phyloP scores from a whole-genome alignment of 2,797 vertebrate genomes.

The Menidia menidia region DNA sequence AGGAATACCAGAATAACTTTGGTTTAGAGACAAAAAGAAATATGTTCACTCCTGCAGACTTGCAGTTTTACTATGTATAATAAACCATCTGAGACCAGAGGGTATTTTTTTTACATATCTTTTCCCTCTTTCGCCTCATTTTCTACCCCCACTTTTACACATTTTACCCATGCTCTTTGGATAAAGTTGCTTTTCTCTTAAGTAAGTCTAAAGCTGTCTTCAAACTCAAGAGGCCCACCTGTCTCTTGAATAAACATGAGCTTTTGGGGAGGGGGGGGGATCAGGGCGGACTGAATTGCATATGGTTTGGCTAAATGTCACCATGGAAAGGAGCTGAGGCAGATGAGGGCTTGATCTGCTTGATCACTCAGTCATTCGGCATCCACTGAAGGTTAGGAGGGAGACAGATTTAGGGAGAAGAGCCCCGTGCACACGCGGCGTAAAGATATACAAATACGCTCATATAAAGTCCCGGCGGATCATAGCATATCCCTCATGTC shows the following conservation, averaged over 20 bases:
- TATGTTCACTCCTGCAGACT: slow-evolving; percentile 35
- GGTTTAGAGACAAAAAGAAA: slow-evolving; percentile 57
- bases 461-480: slow-evolving; percentile 42
- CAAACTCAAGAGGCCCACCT: slow-evolving; percentile 37
- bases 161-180: slow-evolving; percentile 14
- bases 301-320: slow-evolving; percentile 77
- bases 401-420: slow-evolving; percentile 56
- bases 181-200: slow-evolving; percentile 29
- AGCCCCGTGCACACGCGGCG: slow-evolving; percentile 21
- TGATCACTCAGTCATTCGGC: slow-evolving; percentile 68
- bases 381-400: slow-evolving; percentile 65
- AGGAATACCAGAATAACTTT: slow-evolving; percentile 45
- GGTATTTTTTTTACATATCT: slow-evolving; percentile 39
- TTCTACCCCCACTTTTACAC: slow-evolving; percentile 18
- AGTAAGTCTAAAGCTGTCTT: slow-evolving; percentile 30
- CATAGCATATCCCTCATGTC: slow-evolving; percentile 54
- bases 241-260: slow-evolving; percentile 69
- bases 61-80: slow-evolving; percentile 49
- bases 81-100: slow-evolving; percentile 55
- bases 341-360: slow-evolving; percentile 66
- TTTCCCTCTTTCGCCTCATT: slow-evolving; percentile 30
- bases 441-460: slow-evolving; percentile 21
- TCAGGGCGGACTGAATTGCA: slow-evolving; percentile 57
- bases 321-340: slow-evolving; percentile 42
- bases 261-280: slow-evolving; percentile 51